Evolutionary conservation across 2,113 vertebrate genomes (phyloP).

Genomic region (Ariopsis seemanni): DNA sequence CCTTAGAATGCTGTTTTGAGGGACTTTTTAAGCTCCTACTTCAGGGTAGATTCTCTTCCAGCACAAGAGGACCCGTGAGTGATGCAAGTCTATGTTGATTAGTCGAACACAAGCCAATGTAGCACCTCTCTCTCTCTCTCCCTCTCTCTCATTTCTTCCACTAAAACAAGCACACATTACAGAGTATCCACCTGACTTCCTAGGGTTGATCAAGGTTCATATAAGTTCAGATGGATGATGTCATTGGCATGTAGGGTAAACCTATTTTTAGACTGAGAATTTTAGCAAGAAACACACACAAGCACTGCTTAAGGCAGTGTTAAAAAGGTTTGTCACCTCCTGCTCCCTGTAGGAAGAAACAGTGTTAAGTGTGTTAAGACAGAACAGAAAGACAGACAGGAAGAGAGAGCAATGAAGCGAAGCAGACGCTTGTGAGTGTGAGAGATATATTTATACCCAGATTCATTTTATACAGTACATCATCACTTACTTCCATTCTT

Average conservation of each 20-base stretch:
- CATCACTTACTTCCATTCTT: neutral
- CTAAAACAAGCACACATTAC: neutral
- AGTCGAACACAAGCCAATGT: too few species aligned
- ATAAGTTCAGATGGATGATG: neutral
- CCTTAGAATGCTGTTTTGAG: too few species aligned
- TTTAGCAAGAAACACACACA: conserved; percentile 5
- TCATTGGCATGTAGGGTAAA: neutral
- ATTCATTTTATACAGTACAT: neutral
- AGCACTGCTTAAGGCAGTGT: conserved; percentile 35
- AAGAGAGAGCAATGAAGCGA: neutral
- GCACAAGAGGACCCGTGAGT: too few species aligned
- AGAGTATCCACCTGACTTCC: neutral
- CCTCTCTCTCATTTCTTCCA: neutral
- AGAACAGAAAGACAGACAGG: neutral
- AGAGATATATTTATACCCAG: neutral
- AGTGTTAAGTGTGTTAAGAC: conserved; percentile 24
- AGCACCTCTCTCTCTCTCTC: neutral
- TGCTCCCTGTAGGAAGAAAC: neutral
- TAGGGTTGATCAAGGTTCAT: neutral
- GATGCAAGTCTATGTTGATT: too few species aligned
- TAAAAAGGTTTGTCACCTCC: conserved; percentile 35
- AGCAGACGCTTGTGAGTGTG: neutral
- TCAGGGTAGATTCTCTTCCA: too few species aligned
- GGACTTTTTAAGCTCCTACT: too few species aligned
- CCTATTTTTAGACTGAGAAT: conserved; percentile 18